These are phyloP conservation scores for Brachynemurus nebulosus DNA, from an alignment of 2,888 invertebrate genomes.

Conservation along the genomic window DNA sequence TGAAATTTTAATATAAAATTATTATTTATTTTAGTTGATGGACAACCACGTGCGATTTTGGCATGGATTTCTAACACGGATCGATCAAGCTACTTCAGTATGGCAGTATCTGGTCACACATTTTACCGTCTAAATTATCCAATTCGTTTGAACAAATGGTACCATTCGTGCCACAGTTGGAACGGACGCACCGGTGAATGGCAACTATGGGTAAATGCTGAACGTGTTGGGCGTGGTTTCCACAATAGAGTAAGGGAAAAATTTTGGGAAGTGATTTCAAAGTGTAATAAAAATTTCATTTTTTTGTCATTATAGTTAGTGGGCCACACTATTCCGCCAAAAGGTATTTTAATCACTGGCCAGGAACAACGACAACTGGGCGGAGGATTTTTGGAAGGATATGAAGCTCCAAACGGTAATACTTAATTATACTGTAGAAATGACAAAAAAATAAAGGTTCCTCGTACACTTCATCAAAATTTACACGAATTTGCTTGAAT, in stretches of 20 bases:
- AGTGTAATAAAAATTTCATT: background rate
- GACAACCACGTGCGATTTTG: conserved; percentile 57
- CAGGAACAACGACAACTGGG: conserved; percentile 50
- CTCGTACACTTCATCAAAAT: background rate
- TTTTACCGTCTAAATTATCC: conserved; percentile 64
- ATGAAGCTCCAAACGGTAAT: conserved; percentile 35
- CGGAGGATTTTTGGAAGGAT: conserved; percentile 39
- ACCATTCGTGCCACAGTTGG: conserved; percentile 79
- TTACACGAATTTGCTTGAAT: too few species aligned
- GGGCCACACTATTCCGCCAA: conserved; percentile 59
- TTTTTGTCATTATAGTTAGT: conserved; percentile 45
- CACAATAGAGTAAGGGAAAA: conserved; percentile 60
- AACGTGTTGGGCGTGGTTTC: conserved; percentile 73
- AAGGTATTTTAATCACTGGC: conserved; percentile 61
- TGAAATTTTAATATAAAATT: too few species aligned
- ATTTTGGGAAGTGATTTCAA: conserved; percentile 1
- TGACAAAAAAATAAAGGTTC: too few species aligned
- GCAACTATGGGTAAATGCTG: conserved; percentile 80
- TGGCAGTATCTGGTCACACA: conserved; percentile 70
- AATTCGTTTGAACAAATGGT: conserved; percentile 57
- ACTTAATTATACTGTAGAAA: conserved; percentile 1
- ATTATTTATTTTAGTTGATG: conserved; percentile 41
- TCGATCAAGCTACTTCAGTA: conserved; percentile 67
- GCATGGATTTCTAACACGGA: conserved; percentile 70
- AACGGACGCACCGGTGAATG: conserved; percentile 80